Evolutionary conservation across 1,140 invertebrate species (phyloP), one percentile per base, ranked within the genome.

Genomic region (Hycleus phaleratus): DNA sequence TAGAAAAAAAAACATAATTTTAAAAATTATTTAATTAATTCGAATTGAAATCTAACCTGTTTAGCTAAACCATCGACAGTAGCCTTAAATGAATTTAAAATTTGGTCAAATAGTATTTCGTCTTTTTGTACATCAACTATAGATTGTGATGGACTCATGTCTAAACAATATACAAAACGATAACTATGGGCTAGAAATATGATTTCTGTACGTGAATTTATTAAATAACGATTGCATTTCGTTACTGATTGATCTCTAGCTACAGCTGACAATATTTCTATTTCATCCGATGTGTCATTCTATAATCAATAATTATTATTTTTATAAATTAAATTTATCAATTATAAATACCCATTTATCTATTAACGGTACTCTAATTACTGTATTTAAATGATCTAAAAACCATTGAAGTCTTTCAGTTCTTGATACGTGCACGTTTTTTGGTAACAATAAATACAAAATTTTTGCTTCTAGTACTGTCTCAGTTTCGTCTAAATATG

Each of bases 131-230:
- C 81, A 75, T 90, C 85, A 46, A 90, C 83, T 65, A 85, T 80
- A 26, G 86, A 82, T 56, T 85, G 77, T 3, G 89, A 91, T 12
- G 89, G 87, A 74, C 88, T 91, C 59, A 92, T 78, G 73, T 93
- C 90, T 48, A 93, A 75, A 68, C 87, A 86, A 74, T 87, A 89
- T 24, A 86, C 86, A 59, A 90, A 79, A 56, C 83, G 73, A 68
- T 90, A 89, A 54, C 79, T 79, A 65, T 72, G 81, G 51, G 69
- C 81, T 62, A 77, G 78, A 74, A 75, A 80, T 65, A 78, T 73
- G 45, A 81, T 65, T 43, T 75, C 74, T 40, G 81, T 79, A n/a
- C 74, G 63, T 12, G 71, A 74, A 11, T 73, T 74, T 49, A 81
- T 73, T 64, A 73, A 69, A 66, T 81, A 86, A 60, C 75, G 71